Conservation (phyloP, 2,888 invertebrate genomes). For the Clivina fossor region DNA sequence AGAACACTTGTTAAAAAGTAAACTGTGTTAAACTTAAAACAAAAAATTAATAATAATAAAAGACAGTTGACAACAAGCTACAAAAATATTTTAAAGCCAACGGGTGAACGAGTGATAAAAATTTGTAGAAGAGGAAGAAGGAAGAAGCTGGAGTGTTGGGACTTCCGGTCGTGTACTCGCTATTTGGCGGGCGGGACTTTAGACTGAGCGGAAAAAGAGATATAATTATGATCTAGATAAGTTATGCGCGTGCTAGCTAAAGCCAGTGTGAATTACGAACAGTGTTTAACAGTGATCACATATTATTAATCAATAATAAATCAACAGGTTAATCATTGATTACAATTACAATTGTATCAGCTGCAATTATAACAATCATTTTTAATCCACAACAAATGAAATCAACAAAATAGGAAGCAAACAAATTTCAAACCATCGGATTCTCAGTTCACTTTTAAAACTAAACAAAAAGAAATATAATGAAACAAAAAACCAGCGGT, state of each 20-base stretch:
- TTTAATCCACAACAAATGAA: constrained; percentile 32
- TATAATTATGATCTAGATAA: neutral
- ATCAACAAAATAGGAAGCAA: constrained; percentile 34
- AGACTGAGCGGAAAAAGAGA: neutral
- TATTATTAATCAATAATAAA: constrained; percentile 50
- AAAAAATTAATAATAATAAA: constrained; percentile 13
- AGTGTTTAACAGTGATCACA: constrained; percentile 33
- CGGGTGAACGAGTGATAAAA: constrained; percentile 19
- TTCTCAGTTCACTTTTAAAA: constrained; percentile 31
- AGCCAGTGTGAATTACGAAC: constrained; percentile 31
- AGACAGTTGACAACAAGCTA: constrained; percentile 30
- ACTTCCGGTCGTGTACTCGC: too few relatives aligned
- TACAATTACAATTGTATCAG: constrained; percentile 26
- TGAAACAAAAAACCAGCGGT: constrained; percentile 19
- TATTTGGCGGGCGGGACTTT: constrained; percentile 5
- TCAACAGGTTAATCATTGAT: constrained; percentile 49
- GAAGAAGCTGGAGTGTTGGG: too few relatives aligned
- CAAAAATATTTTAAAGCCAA: constrained; percentile 25
- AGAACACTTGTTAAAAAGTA: constrained; percentile 32
- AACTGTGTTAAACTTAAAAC: constrained; percentile 23
- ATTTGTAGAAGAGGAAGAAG: constrained; percentile 12
- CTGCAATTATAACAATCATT: constrained; percentile 35
- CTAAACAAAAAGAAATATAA: constrained; percentile 22
- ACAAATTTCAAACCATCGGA: constrained; percentile 30
- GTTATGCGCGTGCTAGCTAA: constrained; percentile 1